phyloP scores from a whole-genome alignment of 2,797 vertebrate species.

The Psittacula echo region DNA sequence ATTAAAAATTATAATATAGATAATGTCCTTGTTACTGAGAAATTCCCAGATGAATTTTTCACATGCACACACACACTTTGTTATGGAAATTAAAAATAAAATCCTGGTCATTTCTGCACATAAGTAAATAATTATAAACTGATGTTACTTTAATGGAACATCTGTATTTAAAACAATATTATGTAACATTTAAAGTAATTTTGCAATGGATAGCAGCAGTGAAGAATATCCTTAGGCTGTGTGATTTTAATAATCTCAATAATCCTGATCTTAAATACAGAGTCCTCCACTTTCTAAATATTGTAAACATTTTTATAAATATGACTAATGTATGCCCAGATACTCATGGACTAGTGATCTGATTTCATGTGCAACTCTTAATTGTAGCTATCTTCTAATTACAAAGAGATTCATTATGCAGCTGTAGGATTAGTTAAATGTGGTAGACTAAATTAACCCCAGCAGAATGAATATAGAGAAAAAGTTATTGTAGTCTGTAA shows the following conservation, averaged over 20 bases:
- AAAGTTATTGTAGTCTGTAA: neutral
- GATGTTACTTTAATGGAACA: neutral
- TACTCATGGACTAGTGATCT: neutral
- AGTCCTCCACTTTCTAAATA: neutral
- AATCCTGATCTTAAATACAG: neutral
- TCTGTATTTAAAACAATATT: neutral
- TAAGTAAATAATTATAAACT: neutral
- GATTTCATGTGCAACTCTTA: neutral
- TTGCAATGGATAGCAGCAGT: neutral
- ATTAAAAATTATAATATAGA: neutral
- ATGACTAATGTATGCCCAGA: neutral
- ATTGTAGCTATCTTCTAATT: neutral
- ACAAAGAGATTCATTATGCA: neutral
- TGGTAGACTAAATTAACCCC: conserved; percentile 3
- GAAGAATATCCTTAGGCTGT: neutral
- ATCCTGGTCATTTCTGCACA: neutral
- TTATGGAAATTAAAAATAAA: neutral
- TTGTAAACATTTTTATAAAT: neutral
- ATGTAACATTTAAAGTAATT: neutral
- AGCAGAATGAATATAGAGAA: neutral
- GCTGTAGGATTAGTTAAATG: neutral
- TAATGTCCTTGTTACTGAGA: neutral
- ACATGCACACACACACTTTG: neutral
- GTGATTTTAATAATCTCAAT: neutral
- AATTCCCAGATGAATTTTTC: neutral